Conservation (phyloP, 2,113 vertebrate genomes). For the Odontesthes bonariensis region DNA sequence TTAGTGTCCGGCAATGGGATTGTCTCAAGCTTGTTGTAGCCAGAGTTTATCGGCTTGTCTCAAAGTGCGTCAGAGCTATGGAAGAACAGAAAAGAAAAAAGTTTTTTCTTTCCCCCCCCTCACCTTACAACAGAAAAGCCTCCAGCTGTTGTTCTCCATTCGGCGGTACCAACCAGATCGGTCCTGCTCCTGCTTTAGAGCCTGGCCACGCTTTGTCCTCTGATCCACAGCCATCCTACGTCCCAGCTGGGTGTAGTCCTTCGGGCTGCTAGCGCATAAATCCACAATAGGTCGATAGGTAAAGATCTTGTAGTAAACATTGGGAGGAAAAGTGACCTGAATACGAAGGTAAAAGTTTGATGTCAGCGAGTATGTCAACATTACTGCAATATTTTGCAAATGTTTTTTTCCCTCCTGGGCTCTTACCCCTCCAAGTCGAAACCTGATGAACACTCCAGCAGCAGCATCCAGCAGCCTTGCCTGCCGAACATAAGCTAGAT, state of each 20-base stretch:
- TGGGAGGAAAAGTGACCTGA: constrained; percentile 85
- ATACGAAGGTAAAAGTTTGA: constrained; percentile 4
- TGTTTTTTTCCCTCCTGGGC: not conserved
- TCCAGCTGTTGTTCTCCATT: constrained; percentile 87
- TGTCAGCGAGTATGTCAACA: not conserved
- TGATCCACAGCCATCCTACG: constrained; percentile 40
- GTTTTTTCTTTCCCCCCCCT: too few species aligned
- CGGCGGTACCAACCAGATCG: constrained; percentile 82
- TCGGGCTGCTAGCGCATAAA: constrained; percentile 86
- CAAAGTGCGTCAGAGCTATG: not conserved
- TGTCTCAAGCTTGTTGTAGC: not conserved
- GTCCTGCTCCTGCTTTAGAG: constrained; percentile 46
- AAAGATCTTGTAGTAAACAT: constrained; percentile 89
- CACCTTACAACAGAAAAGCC: constrained; percentile 80
- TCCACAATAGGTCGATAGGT: constrained; percentile 85
- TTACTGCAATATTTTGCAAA: not conserved
- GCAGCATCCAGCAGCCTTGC: constrained; percentile 82
- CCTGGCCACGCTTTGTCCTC: constrained; percentile 41
- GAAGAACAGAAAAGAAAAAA: not conserved
- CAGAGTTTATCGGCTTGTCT: not conserved
- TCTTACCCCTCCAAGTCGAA: constrained; percentile 81
- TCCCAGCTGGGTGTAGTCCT: constrained; percentile 75
- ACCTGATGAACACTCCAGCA: constrained; percentile 80
- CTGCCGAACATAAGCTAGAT: constrained; percentile 50
- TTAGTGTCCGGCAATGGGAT: not conserved